Evolutionary conservation across 23 tunicate genomes (phyloP).

Genomic region (Ascidia mentula): DNA sequence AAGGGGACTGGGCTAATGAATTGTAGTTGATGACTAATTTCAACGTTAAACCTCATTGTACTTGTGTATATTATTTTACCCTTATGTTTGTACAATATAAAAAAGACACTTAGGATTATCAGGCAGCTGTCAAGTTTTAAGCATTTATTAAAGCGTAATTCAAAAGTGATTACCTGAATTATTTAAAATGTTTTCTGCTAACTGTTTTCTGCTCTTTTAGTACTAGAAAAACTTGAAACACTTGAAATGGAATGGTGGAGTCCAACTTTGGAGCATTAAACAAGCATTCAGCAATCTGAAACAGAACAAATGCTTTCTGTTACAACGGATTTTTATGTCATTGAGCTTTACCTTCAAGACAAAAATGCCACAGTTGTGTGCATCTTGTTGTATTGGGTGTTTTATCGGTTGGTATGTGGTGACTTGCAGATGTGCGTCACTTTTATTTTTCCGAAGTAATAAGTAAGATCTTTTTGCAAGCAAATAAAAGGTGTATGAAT

Average conservation of each 20-base stretch:
- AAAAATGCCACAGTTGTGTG: slow-evolving; percentile 12
- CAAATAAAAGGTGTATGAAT: not conserved
- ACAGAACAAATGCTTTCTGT: not conserved
- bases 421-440: not conserved
- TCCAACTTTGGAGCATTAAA: not conserved
- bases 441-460: not conserved
- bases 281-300: slow-evolving; percentile 6
- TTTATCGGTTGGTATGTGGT: not conserved
- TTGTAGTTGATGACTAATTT: not conserved
- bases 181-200: slow-evolving; percentile 9
- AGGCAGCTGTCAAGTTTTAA: too few species aligned
- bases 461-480: not conserved
- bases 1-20: slow-evolving; percentile 3
- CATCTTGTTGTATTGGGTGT: slow-evolving; percentile 9
- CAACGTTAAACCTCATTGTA: too few species aligned
- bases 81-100: too few species aligned
- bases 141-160: too few species aligned
- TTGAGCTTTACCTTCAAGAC: slow-evolving; percentile 6
- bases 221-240: too few species aligned
- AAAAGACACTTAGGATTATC: too few species aligned
- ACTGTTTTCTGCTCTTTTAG: too few species aligned
- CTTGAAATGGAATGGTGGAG: not conserved
- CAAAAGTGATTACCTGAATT: not conserved
- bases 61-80: too few species aligned
- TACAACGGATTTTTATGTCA: not conserved